Percentiles rank a stretch among this genome's conserved stretches.
These are phyloP conservation scores for Trematomus loennbergii DNA, from an alignment of 2,113 vertebrate genomes.

Conservation along the genomic window DNA sequence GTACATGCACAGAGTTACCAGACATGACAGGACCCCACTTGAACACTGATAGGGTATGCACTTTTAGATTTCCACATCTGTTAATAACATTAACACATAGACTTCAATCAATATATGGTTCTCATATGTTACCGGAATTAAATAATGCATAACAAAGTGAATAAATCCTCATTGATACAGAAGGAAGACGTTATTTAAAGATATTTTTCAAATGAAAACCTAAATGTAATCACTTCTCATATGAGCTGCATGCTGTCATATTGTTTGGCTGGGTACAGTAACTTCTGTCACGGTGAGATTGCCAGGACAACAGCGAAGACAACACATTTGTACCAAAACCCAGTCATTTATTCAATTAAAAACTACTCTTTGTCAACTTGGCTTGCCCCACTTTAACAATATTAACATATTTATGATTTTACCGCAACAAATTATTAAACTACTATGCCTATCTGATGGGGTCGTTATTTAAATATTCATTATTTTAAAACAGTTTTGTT, in stretches of 20 bases:
- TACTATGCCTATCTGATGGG: conserved; percentile 14
- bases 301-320: background rate
- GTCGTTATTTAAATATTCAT: conserved; percentile 29
- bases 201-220: background rate
- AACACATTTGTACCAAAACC: background rate
- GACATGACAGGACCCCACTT: background rate
- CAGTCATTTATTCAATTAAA: too few species aligned
- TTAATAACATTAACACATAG: background rate
- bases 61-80: background rate
- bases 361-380: background rate
- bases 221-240: background rate
- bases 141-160: background rate
- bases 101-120: background rate
- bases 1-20: conserved; percentile 1
- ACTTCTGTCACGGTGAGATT: background rate
- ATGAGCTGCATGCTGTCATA: background rate
- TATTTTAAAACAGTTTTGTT: conserved; percentile 5
- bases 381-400: background rate
- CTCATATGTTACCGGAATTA: background rate
- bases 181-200: background rate
- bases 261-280: background rate
- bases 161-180: background rate
- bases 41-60: background rate
- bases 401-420: conserved; percentile 33
- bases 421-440: conserved; percentile 16